These are phyloP conservation scores for Trinectes maculatus DNA, from an alignment of 2,113 vertebrate species.

Conservation along the genomic window DNA sequence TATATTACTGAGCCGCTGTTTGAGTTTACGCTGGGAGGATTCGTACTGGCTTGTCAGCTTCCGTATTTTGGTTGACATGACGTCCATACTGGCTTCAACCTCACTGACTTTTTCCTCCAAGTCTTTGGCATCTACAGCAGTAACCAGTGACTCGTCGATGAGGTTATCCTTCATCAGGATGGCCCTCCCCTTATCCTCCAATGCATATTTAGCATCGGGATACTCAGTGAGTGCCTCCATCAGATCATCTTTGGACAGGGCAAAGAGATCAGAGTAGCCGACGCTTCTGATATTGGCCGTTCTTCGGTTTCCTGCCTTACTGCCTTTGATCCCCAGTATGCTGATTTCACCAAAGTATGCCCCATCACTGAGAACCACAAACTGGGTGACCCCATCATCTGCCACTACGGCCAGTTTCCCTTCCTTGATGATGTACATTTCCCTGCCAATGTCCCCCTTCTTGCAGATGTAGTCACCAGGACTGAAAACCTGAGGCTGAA, in stretches of 20 bases:
- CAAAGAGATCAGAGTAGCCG: slow-evolving; percentile 78
- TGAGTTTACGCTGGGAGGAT: slow-evolving; percentile 85
- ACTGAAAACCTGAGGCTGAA: slow-evolving; percentile 78
- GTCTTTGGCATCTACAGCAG: slow-evolving; percentile 83
- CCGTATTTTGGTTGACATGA: slow-evolving; percentile 83
- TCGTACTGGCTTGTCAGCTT: slow-evolving; percentile 85
- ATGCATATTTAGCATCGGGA: slow-evolving; percentile 67
- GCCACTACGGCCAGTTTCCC: slow-evolving; percentile 75
- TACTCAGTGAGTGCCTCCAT: slow-evolving; percentile 75
- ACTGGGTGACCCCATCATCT: slow-evolving; percentile 76
- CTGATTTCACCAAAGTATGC: slow-evolving; percentile 80
- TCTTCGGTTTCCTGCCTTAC: slow-evolving; percentile 77
- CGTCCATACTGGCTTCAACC: slow-evolving; percentile 84
- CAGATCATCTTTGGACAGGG: slow-evolving; percentile 76
- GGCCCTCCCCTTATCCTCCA: slow-evolving; percentile 72
- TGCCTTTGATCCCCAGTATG: slow-evolving; percentile 77
- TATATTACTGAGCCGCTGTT: slow-evolving; percentile 88
- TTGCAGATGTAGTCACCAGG: slow-evolving; percentile 78
- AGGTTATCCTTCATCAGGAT: slow-evolving; percentile 79
- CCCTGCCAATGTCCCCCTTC: slow-evolving; percentile 77
- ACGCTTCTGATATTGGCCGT: slow-evolving; percentile 78
- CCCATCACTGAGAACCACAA: slow-evolving; percentile 76
- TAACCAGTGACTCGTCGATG: slow-evolving; percentile 59
- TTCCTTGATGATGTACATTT: slow-evolving; percentile 80
- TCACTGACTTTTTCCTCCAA: slow-evolving; percentile 86